Evolutionary conservation across 2,888 invertebrate genomes (phyloP).

Genomic region (Cheiracanthium punctorium): DNA sequence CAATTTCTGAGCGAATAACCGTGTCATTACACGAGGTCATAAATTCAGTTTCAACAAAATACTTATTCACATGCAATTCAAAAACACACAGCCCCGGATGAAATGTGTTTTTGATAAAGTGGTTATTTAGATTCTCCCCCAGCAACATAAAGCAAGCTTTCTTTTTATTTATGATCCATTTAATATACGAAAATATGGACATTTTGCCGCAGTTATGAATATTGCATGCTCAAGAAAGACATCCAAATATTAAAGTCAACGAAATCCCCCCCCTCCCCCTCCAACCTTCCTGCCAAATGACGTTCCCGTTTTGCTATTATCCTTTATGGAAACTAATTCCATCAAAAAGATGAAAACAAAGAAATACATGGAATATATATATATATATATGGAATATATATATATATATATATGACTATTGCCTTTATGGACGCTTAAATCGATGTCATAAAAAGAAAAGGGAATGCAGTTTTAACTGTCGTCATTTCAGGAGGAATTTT

Average conservation of each 20-base stretch:
- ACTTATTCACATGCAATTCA: too few species aligned
- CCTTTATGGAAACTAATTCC: constrained; percentile 13
- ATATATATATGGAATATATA: too few species aligned
- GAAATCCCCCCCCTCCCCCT: background rate
- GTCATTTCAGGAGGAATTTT: background rate
- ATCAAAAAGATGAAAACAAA: constrained; percentile 14
- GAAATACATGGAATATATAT: too few species aligned
- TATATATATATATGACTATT: constrained; percentile 7
- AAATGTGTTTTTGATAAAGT: background rate
- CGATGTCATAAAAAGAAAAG: constrained; percentile 1
- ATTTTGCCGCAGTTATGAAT: background rate
- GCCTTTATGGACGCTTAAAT: constrained; percentile 9
- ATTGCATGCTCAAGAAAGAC: background rate
- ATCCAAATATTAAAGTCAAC: background rate
- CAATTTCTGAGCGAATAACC: too few species aligned
- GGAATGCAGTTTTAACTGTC: background rate
- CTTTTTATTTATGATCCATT: background rate
- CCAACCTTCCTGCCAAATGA: background rate
- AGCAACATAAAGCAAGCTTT: too few species aligned
- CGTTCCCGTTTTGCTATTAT: constrained; percentile 8
- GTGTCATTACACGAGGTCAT: too few species aligned
- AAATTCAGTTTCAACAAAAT: too few species aligned
- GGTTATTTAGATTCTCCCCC: background rate
- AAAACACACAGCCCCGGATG: too few species aligned
- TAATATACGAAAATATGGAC: background rate